These are phyloP conservation scores for Corythoichthys intestinalis DNA, from an alignment of 2,113 vertebrate genomes.

Conservation along the genomic window DNA sequence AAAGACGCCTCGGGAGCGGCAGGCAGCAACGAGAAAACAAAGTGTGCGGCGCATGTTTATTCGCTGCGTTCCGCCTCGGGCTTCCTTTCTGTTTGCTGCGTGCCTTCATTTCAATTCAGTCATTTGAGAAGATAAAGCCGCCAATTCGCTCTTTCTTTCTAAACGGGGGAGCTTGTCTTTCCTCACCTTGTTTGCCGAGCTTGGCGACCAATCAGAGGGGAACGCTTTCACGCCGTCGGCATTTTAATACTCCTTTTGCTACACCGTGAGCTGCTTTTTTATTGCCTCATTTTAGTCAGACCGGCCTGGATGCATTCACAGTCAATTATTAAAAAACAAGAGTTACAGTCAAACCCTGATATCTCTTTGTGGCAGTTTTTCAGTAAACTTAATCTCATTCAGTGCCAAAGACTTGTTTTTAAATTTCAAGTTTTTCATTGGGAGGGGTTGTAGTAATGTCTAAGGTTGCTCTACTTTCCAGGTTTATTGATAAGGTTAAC, in stretches of 20 bases:
- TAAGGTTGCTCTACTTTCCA: too few species aligned
- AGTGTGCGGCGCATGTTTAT: slow-evolving; percentile 55
- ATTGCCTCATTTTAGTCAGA: slow-evolving; percentile 38
- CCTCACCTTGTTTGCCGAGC: slow-evolving; percentile 58
- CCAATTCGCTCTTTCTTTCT: slow-evolving; percentile 27
- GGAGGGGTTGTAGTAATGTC: too few species aligned
- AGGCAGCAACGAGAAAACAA: slow-evolving; percentile 45
- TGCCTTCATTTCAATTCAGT: slow-evolving; percentile 65
- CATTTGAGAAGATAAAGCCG: slow-evolving; percentile 63
- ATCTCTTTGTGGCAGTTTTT: background rate
- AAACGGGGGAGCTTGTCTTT: slow-evolving; percentile 40
- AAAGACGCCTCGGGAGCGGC: slow-evolving; percentile 41
- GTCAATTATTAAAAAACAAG: background rate
- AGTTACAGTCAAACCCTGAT: background rate
- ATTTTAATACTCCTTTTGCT: slow-evolving; percentile 40
- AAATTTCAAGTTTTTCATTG: too few species aligned
- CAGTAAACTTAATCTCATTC: too few species aligned
- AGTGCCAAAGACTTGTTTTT: too few species aligned
- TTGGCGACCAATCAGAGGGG: slow-evolving; percentile 39
- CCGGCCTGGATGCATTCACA: background rate
- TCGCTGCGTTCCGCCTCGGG: slow-evolving; percentile 41
- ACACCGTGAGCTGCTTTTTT: slow-evolving; percentile 40
- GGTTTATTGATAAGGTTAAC: too few species aligned
- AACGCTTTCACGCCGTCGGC: slow-evolving; percentile 38
- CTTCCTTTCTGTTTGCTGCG: slow-evolving; percentile 52